Evolutionary conservation across 2,113 vertebrate genomes (phyloP).

Genomic region (Cranoglanis bouderius): DNA sequence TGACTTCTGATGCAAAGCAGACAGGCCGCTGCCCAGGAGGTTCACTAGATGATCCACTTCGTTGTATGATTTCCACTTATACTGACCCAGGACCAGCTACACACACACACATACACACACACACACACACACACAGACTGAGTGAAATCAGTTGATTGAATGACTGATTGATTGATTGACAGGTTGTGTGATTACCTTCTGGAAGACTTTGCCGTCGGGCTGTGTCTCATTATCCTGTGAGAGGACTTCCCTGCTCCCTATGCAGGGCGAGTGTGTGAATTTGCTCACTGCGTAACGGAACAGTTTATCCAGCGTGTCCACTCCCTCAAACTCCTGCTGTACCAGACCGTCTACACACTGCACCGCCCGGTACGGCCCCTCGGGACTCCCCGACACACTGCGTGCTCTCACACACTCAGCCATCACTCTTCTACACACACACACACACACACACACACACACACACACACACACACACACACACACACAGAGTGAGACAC

Average conservation of each 20-base stretch:
- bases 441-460: not conserved
- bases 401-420: slow-evolving; percentile 36
- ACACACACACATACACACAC: slow-evolving; percentile 34
- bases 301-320: slow-evolving; percentile 91
- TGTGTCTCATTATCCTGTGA: slow-evolving; percentile 93
- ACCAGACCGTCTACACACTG: slow-evolving; percentile 84
- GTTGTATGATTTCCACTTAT: slow-evolving; percentile 88
- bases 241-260: slow-evolving; percentile 88
- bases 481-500: not conserved
- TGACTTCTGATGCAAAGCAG: slow-evolving; percentile 82
- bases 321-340: slow-evolving; percentile 84
- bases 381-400: slow-evolving; percentile 68
- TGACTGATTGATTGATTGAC: not conserved
- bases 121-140: not conserved
- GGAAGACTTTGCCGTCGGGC: slow-evolving; percentile 92
- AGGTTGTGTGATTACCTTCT: slow-evolving; percentile 80
- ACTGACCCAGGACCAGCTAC: slow-evolving; percentile 90
- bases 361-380: slow-evolving; percentile 90
- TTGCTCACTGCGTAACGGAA: slow-evolving; percentile 83
- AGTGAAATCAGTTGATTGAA: not conserved
- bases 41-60: slow-evolving; percentile 76
- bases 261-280: slow-evolving; percentile 81
- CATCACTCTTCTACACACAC: slow-evolving; percentile 36
- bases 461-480: not conserved
- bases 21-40: slow-evolving; percentile 83